Conservation (phyloP, 1,140 invertebrate genomes). For the Pseudomyrmex pallidus region DNA sequence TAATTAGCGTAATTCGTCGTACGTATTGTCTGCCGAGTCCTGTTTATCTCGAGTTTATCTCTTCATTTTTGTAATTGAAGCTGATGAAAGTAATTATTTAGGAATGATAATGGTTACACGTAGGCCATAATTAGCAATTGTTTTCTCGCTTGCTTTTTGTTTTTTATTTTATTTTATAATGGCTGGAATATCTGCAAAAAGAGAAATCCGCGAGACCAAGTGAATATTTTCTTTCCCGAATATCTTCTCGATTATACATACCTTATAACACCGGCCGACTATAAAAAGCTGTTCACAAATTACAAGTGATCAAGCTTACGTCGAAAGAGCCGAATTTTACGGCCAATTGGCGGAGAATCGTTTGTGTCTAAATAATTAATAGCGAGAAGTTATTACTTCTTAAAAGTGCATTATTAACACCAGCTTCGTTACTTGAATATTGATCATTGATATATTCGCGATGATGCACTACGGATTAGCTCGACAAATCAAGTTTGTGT, state of each 20-base stretch:
- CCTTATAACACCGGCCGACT: not conserved
- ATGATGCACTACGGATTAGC: not conserved
- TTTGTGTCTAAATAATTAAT: slow-evolving; percentile 2
- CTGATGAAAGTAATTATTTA: slow-evolving; percentile 19
- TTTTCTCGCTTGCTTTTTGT: not conserved
- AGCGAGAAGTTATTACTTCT: not conserved
- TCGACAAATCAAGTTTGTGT: not conserved
- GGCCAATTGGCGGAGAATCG: not conserved
- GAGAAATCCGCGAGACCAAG: slow-evolving; percentile 2
- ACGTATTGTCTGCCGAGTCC: not conserved
- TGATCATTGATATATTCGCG: too few relatives aligned
- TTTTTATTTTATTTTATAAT: not conserved
- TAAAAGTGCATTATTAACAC: slow-evolving; percentile 3
- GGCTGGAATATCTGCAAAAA: not conserved
- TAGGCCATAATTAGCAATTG: not conserved
- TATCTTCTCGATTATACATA: not conserved
- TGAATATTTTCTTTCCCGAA: not conserved
- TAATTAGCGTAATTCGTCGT: slow-evolving; percentile 5
- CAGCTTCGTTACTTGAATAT: too few relatives aligned
- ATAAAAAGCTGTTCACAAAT: not conserved
- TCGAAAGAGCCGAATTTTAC: not conserved
- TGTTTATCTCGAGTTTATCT: not conserved
- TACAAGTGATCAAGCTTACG: not conserved
- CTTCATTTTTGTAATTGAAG: slow-evolving; percentile 7
- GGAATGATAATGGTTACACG: not conserved